Conservation (phyloP, 2,888 invertebrate genomes). For the Hyppa rectilinea region DNA sequence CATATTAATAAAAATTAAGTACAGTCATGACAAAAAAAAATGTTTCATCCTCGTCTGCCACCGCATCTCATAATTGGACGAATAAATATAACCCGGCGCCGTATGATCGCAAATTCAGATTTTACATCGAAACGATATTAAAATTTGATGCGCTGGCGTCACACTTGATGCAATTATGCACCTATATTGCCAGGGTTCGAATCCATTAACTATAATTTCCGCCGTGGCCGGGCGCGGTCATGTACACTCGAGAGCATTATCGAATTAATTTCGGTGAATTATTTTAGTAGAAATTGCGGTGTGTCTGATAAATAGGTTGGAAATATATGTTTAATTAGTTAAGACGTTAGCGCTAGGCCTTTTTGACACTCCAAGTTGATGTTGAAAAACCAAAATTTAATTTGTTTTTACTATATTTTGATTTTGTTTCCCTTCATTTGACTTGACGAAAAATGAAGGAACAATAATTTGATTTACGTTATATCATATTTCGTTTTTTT, state of each 20-base stretch:
- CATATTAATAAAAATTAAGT: slow-evolving; percentile 44
- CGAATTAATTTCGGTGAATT: slow-evolving; percentile 45
- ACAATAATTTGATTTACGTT: neutral
- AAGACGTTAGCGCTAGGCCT: neutral
- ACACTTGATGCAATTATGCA: slow-evolving; percentile 85
- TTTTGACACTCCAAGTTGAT: neutral
- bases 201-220: slow-evolving; percentile 85
- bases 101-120: slow-evolving; percentile 57
- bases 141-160: slow-evolving; percentile 71
- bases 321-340: neutral
- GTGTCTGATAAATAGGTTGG: neutral
- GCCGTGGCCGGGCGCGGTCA: slow-evolving; percentile 55
- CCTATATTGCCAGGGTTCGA: slow-evolving; percentile 82
- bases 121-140: slow-evolving; percentile 69
- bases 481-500: no score
- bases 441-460: neutral
- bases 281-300: slow-evolving; percentile 22
- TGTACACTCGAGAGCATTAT: slow-evolving; percentile 60
- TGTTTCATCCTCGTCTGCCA: slow-evolving; percentile 1
- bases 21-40: slow-evolving; percentile 43
- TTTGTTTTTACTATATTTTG: neutral
- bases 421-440: neutral
- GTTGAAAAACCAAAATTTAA: neutral
- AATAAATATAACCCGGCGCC: slow-evolving; percentile 46
- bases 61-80: slow-evolving; percentile 52